Evolutionary conservation across 1,140 invertebrate genomes (phyloP).

Genomic region (Drosophila ercepeae): DNA sequence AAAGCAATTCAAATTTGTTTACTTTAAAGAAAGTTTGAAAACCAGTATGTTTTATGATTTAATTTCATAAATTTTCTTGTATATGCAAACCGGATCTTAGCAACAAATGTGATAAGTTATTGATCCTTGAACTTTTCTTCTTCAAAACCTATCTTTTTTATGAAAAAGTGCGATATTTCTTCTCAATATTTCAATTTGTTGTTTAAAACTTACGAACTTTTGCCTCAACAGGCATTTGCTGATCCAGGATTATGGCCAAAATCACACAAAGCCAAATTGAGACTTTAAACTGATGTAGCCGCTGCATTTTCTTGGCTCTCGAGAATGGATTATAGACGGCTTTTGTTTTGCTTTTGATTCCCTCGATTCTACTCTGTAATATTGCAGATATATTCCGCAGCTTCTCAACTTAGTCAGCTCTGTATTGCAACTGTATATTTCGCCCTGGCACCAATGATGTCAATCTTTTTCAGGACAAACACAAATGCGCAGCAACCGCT

Average conservation of each 20-base stretch:
- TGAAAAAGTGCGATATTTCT: not conserved
- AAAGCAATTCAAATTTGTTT: no score
- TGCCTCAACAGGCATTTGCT: slow-evolving; percentile 28
- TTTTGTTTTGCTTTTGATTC: not conserved
- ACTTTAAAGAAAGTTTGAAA: not conserved
- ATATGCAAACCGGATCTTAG: no score
- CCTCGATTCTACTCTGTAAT: not conserved
- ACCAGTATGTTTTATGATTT: no score
- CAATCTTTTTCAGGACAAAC: slow-evolving; percentile 47
- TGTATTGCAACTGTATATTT: slow-evolving; percentile 44
- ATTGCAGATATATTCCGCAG: not conserved
- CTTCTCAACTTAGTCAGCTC: slow-evolving; percentile 47
- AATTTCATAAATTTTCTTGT: no score
- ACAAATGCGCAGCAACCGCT: slow-evolving; percentile 69
- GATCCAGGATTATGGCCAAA: slow-evolving; percentile 33
- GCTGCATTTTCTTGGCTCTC: slow-evolving; percentile 31
- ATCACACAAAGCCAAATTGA: slow-evolving; percentile 37
- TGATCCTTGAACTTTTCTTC: no score
- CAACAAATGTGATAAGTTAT: no score
- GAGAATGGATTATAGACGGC: not conserved
- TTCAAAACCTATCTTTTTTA: no score
- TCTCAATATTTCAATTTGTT: not conserved
- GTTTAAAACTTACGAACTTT: slow-evolving; percentile 45
- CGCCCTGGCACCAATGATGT: slow-evolving; percentile 41
- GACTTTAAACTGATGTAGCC: slow-evolving; percentile 7